Conservation (phyloP, 92 coral and sea anemone genomes). For the Bergia sp. region DNA sequence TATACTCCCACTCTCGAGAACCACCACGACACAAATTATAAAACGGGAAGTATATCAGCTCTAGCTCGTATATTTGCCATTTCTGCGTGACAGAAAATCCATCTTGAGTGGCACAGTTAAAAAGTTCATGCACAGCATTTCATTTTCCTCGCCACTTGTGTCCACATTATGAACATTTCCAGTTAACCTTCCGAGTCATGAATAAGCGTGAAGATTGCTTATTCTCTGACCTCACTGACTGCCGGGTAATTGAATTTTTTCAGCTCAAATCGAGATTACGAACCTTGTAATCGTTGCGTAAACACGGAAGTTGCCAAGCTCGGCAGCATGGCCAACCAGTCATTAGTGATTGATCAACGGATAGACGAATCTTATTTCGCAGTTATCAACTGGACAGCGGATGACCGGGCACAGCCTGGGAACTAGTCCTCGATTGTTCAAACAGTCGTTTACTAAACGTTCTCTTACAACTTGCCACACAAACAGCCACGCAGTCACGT, state of each 20-base stretch:
- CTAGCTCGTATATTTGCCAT: too few species aligned
- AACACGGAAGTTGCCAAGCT: neutral
- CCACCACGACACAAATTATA: too few species aligned
- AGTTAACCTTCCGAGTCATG: neutral
- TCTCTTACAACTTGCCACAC: slow-evolving; percentile 87
- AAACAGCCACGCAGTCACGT: slow-evolving; percentile 99
- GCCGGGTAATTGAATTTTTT: neutral
- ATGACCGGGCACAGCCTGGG: slow-evolving; percentile 55
- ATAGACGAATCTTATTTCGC: neutral
- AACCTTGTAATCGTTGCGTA: neutral
- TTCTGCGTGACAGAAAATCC: too few species aligned
- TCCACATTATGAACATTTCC: neutral
- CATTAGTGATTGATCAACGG: neutral
- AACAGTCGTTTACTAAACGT: slow-evolving; percentile 68
- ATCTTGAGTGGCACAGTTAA: too few species aligned
- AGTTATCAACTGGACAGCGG: slow-evolving; percentile 55
- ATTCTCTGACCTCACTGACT: neutral
- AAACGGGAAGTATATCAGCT: too few species aligned
- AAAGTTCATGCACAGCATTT: neutral
- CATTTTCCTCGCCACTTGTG: neutral
- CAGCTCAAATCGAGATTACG: neutral
- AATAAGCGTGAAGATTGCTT: neutral
- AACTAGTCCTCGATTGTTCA: slow-evolving; percentile 57
- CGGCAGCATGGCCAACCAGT: neutral
- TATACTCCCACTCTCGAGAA: too few species aligned